Conservation (phyloP, 2,888 invertebrate species). For the Meandrusa payeni region DNA sequence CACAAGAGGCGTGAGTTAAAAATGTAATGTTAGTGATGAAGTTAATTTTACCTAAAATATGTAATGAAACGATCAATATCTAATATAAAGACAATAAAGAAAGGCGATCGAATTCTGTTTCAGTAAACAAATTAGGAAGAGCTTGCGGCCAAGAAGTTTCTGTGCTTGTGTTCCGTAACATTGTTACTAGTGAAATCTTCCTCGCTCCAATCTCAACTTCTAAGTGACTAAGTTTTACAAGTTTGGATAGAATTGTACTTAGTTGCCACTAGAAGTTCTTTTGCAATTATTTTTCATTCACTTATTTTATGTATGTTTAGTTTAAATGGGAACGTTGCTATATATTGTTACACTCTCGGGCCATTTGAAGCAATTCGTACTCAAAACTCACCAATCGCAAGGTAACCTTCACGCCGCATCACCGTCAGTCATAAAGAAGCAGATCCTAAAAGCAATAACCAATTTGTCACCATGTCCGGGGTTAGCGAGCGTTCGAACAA, state of each 20-base stretch:
- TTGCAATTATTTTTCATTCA: not conserved
- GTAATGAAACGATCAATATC: too few relatives aligned
- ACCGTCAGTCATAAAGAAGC: not conserved
- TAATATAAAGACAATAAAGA: too few relatives aligned
- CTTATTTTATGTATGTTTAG: not conserved
- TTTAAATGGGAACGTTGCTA: not conserved
- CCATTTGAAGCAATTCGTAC: too few relatives aligned
- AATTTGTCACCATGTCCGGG: slow-evolving; percentile 7
- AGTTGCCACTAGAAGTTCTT: not conserved
- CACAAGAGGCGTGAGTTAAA: too few relatives aligned
- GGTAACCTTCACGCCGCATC: not conserved
- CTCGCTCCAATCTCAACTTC: not conserved
- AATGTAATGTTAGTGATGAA: too few relatives aligned
- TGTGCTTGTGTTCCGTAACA: not conserved
- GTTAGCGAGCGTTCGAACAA: slow-evolving; percentile 2
- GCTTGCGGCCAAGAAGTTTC: not conserved
- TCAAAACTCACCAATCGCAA: too few relatives aligned
- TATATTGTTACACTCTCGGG: too few relatives aligned
- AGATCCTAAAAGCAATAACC: slow-evolving; percentile 5
- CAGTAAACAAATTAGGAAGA: not conserved
- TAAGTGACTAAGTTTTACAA: slow-evolving; percentile 1
- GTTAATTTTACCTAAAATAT: too few relatives aligned
- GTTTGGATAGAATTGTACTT: not conserved
- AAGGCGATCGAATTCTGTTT: too few relatives aligned
- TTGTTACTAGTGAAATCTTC: slow-evolving; percentile 4